Conservation (phyloP, 2,797 vertebrate genomes). For the Hylomyscus alleni region DNA sequence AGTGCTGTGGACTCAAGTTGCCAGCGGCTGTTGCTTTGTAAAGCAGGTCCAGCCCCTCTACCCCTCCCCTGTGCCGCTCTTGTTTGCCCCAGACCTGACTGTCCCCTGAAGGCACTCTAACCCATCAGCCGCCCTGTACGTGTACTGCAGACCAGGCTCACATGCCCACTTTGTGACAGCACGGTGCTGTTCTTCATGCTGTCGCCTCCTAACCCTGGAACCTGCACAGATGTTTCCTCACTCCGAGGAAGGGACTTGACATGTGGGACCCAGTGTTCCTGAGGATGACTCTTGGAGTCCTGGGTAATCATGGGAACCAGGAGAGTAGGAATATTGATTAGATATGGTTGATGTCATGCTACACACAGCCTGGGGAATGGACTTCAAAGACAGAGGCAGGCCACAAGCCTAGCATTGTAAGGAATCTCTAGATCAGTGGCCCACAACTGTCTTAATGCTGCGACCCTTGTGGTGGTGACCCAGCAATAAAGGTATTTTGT, state of each 20-base stretch:
- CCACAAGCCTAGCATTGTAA: neutral
- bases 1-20: neutral
- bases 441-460: neutral
- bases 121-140: rapidly evolving
- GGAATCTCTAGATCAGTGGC: neutral
- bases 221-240: neutral
- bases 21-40: rapidly evolving
- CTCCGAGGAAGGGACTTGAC: neutral
- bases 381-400: neutral
- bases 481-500: neutral
- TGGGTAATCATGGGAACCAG: rapidly evolving
- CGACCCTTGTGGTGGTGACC: neutral
- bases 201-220: neutral
- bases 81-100: neutral
- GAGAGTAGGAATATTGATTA: neutral
- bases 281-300: neutral
- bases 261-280: neutral
- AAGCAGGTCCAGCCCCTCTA: neutral
- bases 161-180: neutral
- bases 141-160: neutral
- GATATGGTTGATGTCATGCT: neutral
- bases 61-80: too few relatives aligned
- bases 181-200: neutral
- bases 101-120: too few relatives aligned
- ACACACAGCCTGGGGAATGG: neutral